Evolutionary conservation across 2,888 invertebrate genomes (phyloP), one percentile per base, ranked within the genome.

Genomic region (Ornithoptera alexandrae): DNA sequence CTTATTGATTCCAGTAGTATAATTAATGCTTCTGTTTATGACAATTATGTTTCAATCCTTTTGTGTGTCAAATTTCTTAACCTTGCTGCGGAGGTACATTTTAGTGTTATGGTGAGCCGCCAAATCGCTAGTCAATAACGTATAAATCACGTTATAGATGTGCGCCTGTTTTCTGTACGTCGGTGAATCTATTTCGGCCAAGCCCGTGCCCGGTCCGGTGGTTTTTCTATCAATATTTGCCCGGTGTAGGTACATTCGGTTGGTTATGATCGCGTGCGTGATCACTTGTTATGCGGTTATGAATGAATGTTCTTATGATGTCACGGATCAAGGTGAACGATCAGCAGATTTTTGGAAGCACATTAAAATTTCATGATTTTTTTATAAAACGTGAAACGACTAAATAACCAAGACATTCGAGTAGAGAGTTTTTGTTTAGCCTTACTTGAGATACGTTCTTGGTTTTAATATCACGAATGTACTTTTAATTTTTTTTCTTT

Each of bases 111-210:
- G 85, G 88, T 89, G 86, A 89, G 84, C 85, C 82, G 78, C 81
- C 78, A 80, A 84, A 85, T 84, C 83, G 84, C 83, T 82, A 82
- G 81, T 85, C 84, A 83, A 85, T 89, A 87, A 82, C 83, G 82
- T 79, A 90, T 92, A 89, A 90, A 92, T 91, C 90, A 90, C 84
- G 79, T 76, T 80, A 84, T 82, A 82, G 85, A 84, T 82, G 85
- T 78, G 87, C 84, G 88, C 86, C 91, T 92, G 92, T 84, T 91
- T 91, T 90, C 85, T 92, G 91, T 92, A 88, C 80, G 84, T 89
- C 84, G 83, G 80, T 85, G 81, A 79, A 82, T 84, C 89, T 91
- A 90, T 92, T 92, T 91, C 87, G 79, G 84, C 79, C 80, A 81
- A 80, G 77, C 76, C 73, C 75, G 72, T 74, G 73, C 78, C 74